phyloP scores from a whole-genome alignment of 2,888 invertebrate genomes.

The Xiphydria camelus region DNA sequence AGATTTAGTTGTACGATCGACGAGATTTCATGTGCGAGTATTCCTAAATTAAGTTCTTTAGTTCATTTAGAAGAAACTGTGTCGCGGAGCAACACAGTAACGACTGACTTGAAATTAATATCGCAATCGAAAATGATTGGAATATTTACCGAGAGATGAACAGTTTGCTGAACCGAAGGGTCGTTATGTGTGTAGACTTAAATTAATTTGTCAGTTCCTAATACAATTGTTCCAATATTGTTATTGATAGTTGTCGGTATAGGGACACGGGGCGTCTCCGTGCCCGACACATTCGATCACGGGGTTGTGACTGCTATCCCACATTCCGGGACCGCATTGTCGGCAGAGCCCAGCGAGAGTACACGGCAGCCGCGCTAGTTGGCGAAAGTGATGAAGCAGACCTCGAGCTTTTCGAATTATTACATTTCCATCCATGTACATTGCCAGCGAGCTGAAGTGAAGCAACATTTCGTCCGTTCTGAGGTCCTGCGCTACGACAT shows the following conservation, averaged over 20 bases:
- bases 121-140: too few relatives aligned
- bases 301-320: conserved; percentile 91
- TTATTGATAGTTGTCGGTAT: conserved; percentile 43
- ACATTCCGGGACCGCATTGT: conserved; percentile 89
- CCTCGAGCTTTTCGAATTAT: conserved; percentile 92
- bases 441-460: conserved; percentile 93
- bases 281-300: conserved; percentile 82
- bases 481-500: conserved; percentile 89
- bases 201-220: too few relatives aligned
- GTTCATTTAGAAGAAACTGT: too few relatives aligned
- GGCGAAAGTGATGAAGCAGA: conserved; percentile 87
- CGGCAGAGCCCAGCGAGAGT: conserved; percentile 85
- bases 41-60: too few relatives aligned
- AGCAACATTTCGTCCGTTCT: conserved; percentile 93
- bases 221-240: too few relatives aligned
- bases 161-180: too few relatives aligned
- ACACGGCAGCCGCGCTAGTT: conserved; percentile 84
- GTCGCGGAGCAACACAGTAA: too few relatives aligned
- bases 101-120: too few relatives aligned
- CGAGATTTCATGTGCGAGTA: too few relatives aligned
- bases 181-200: too few relatives aligned
- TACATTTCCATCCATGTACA: conserved; percentile 95
- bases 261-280: conserved; percentile 62
- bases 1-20: too few relatives aligned
- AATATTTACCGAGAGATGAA: too few relatives aligned